Percentiles rank a stretch among this genome's conserved stretches.
Evolutionary conservation across 2,888 invertebrate species (phyloP).

Genomic region (Campopleginae sp.): DNA sequence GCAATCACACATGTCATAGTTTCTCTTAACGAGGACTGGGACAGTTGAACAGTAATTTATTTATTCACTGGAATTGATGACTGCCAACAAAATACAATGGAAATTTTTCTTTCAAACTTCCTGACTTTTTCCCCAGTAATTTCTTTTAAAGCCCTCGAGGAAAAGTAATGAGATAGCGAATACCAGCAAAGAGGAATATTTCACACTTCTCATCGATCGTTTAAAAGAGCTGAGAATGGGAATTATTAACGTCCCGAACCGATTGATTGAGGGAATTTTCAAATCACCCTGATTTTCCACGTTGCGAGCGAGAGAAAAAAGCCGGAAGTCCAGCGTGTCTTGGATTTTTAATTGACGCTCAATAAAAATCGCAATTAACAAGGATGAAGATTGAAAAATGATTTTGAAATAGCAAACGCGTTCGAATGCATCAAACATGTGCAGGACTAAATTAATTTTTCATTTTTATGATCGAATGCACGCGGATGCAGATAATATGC

Average conservation of each 20-base stretch:
- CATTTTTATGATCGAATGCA: background rate
- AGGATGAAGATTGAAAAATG: background rate
- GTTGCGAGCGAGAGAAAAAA: background rate
- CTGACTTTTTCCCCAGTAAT: conserved; percentile 33
- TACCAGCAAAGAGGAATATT: conserved; percentile 48
- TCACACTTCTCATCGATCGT: conserved; percentile 32
- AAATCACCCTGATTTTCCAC: conserved; percentile 5
- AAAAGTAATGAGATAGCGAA: conserved; percentile 57
- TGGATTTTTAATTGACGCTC: background rate
- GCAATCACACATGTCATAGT: background rate
- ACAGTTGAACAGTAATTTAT: conserved; percentile 68
- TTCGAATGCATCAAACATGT: background rate
- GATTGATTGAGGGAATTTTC: conserved; percentile 44
- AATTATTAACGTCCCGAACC: conserved; percentile 11
- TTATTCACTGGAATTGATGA: conserved; percentile 49
- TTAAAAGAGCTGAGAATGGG: conserved; percentile 43
- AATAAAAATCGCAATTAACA: background rate
- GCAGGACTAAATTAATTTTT: background rate
- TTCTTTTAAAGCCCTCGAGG: conserved; percentile 49
- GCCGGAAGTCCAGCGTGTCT: too few relatives aligned
- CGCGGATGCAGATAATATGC: background rate
- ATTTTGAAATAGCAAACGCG: background rate
- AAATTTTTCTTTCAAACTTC: conserved; percentile 1
- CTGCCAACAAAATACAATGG: conserved; percentile 48
- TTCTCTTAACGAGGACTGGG: conserved; percentile 8